Percentiles rank a stretch among this genome's conserved stretches.
Evolutionary conservation across 2,113 vertebrate species (phyloP).

Genomic region (Tragelaphus imberbis): DNA sequence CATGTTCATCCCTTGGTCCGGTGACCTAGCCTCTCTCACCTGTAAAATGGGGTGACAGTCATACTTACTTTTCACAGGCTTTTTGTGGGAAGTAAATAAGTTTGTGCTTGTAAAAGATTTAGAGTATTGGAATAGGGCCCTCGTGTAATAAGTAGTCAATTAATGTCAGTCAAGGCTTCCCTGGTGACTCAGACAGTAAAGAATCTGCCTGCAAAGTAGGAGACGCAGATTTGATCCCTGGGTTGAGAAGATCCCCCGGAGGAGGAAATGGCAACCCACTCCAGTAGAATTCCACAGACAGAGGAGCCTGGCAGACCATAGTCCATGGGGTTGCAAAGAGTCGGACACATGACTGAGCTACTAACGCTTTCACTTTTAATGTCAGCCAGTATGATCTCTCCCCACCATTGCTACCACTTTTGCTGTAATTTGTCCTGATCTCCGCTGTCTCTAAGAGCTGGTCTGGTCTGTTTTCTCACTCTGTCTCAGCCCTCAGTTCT

Average conservation of each 20-base stretch:
- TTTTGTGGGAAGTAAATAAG: neutral
- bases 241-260: neutral
- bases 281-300: neutral
- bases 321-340: neutral
- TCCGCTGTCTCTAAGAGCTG: neutral
- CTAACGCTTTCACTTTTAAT: neutral
- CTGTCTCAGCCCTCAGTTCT: neutral
- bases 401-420: neutral
- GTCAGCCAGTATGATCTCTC: rapidly evolving
- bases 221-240: neutral
- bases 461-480: neutral
- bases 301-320: neutral
- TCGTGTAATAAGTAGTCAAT: neutral
- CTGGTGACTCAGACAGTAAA: neutral
- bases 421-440: neutral
- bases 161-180: neutral
- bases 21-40: neutral
- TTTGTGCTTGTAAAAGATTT: neutral
- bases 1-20: neutral
- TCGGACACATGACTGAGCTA: neutral
- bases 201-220: neutral
- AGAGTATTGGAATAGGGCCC: neutral
- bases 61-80: neutral
- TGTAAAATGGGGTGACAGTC: neutral
- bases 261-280: neutral